Conservation (phyloP, 2,113 vertebrate species). For the Oophaga pumilio region DNA sequence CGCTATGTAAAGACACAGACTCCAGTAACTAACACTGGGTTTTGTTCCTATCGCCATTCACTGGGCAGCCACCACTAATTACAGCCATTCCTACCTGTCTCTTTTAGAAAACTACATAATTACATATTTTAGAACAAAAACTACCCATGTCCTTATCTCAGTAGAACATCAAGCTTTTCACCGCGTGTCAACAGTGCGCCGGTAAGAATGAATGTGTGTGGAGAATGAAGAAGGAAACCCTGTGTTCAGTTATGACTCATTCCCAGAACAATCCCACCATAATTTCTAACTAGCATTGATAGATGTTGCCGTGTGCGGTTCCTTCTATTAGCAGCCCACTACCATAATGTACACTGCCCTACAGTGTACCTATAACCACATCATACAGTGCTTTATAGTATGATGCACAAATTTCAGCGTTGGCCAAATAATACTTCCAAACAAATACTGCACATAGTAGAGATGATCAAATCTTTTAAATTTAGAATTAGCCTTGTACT, state of each 20-base stretch:
- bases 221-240: background rate
- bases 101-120: slow-evolving; percentile 33
- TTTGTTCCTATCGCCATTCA: slow-evolving; percentile 23
- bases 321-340: no score
- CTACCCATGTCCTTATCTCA: slow-evolving; percentile 4
- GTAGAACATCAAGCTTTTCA: background rate
- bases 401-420: no score
- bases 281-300: background rate
- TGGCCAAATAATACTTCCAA: no score
- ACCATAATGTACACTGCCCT: no score
- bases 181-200: slow-evolving; percentile 4
- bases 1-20: slow-evolving; percentile 39
- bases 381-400: no score
- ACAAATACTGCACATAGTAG: no score
- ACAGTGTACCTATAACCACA: no score
- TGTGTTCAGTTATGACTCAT: background rate
- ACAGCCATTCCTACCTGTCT: background rate
- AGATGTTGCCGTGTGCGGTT: no score
- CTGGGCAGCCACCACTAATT: background rate
- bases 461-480: no score
- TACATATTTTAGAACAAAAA: slow-evolving; percentile 34
- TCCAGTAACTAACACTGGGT: background rate
- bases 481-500: no score
- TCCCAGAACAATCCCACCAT: background rate
- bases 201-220: background rate